These are phyloP conservation scores for Holotrichia oblita DNA, from an alignment of 1,140 invertebrate species.

Conservation along the genomic window DNA sequence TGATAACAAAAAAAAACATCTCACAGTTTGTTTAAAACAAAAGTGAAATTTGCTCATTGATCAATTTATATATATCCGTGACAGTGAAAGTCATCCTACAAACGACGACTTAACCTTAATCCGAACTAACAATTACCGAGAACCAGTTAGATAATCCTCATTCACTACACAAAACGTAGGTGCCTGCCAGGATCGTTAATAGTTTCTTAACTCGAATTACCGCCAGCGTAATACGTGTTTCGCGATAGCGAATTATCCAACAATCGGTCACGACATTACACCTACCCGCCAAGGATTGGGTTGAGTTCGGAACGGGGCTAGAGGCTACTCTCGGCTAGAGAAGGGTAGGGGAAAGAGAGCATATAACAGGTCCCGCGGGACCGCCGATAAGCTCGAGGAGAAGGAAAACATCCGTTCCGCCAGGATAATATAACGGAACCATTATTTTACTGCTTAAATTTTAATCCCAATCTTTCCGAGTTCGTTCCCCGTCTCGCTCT, in stretches of 20 bases:
- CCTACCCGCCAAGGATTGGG: not conserved
- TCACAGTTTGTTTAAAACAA: not conserved
- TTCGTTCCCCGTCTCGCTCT: not conserved
- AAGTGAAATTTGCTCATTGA: not conserved
- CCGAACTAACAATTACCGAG: too few relatives aligned
- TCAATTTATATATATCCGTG: too few relatives aligned
- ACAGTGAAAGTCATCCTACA: too few relatives aligned
- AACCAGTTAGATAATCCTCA: too few relatives aligned
- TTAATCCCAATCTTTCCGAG: slow-evolving; percentile 35
- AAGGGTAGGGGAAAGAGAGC: not conserved
- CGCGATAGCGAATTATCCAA: slow-evolving; percentile 1
- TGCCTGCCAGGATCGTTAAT: not conserved
- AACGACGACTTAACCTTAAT: too few relatives aligned
- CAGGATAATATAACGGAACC: slow-evolving; percentile 33
- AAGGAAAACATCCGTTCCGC: slow-evolving; percentile 30
- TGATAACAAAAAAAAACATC: not conserved
- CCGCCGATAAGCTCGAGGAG: slow-evolving; percentile 28
- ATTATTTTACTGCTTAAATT: slow-evolving; percentile 36
- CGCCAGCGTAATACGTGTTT: slow-evolving; percentile 22
- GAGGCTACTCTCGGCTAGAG: not conserved
- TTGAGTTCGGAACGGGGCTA: not conserved
- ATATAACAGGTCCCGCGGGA: slow-evolving; percentile 24
- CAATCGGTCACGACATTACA: not conserved
- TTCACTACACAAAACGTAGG: too few relatives aligned
- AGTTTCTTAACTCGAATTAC: not conserved